Evolutionary conservation across 2,888 invertebrate genomes (phyloP).

Genomic region (Macropis europaea): DNA sequence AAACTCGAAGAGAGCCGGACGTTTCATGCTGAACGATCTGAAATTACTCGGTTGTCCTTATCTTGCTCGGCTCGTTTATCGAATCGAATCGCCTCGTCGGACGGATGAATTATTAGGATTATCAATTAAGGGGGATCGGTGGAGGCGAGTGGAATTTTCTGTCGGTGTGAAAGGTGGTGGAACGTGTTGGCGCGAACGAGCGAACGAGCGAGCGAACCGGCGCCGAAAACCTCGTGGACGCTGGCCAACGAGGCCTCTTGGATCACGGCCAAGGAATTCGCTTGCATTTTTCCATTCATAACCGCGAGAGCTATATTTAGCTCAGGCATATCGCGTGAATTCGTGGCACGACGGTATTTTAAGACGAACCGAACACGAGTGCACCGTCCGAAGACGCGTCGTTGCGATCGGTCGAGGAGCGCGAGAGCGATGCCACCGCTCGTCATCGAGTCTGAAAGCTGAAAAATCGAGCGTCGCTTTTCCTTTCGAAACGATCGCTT

Average conservation of each 20-base stretch:
- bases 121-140: not conserved
- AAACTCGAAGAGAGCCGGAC: too few species aligned
- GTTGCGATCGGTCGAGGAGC: conserved; percentile 34
- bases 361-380: conserved; percentile 43
- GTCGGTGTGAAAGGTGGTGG: conserved; percentile 26
- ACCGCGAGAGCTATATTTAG: conserved; percentile 69
- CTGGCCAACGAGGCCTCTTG: conserved; percentile 63
- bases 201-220: conserved; percentile 45
- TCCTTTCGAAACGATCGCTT: conserved; percentile 29
- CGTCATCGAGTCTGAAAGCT: conserved; percentile 1
- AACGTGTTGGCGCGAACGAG: conserved; percentile 15
- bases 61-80: not conserved
- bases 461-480: conserved; percentile 1
- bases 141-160: not conserved
- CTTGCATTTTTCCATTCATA: conserved; percentile 78
- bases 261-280: conserved; percentile 71
- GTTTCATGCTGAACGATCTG: too few species aligned
- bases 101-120: not conserved
- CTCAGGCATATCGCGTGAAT: conserved; percentile 60
- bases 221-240: conserved; percentile 60
- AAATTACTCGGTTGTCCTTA: too few species aligned
- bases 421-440: not conserved
- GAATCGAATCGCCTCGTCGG: not conserved
- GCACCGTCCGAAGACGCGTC: not conserved
- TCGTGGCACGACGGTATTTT: conserved; percentile 65